These are phyloP conservation scores for Geopemphigus sp. DNA, from an alignment of 1,140 invertebrate species.

Conservation along the genomic window DNA sequence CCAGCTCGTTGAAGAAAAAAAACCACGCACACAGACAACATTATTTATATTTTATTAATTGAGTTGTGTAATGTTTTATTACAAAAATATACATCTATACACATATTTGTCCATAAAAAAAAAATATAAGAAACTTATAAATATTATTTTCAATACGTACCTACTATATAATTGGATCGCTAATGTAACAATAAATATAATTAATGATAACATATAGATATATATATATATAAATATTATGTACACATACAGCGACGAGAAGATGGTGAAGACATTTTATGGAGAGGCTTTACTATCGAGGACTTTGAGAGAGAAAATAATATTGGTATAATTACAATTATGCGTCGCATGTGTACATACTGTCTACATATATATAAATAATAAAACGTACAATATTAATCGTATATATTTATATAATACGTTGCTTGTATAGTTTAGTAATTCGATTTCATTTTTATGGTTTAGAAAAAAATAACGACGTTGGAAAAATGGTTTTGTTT, in stretches of 20 bases:
- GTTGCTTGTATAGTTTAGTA: constrained; percentile 30
- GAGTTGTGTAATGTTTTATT: constrained; percentile 20
- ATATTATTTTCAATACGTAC: neutral
- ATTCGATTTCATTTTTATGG: constrained; percentile 15
- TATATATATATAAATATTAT: neutral
- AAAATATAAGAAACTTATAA: constrained; percentile 23
- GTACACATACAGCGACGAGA: neutral
- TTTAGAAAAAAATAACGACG: constrained; percentile 6
- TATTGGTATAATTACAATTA: too few species aligned
- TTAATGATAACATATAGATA: neutral
- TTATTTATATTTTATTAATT: constrained; percentile 21
- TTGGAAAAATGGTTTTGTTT: too few species aligned
- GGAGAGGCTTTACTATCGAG: neutral
- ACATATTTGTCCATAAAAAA: constrained; percentile 14
- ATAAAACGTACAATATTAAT: neutral
- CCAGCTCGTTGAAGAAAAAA: too few species aligned
- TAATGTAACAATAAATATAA: constrained; percentile 34
- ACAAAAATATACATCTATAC: constrained; percentile 40
- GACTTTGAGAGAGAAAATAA: too few species aligned
- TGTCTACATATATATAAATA: neutral
- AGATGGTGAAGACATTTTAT: neutral
- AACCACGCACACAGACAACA: neutral
- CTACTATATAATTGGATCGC: neutral
- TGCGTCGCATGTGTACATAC: neutral
- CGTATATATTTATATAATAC: constrained; percentile 10